Percentiles rank a stretch among this genome's conserved stretches.
phyloP scores from a whole-genome alignment of 1,140 invertebrate genomes.

The Carcinoscorpius rotundicauda region DNA sequence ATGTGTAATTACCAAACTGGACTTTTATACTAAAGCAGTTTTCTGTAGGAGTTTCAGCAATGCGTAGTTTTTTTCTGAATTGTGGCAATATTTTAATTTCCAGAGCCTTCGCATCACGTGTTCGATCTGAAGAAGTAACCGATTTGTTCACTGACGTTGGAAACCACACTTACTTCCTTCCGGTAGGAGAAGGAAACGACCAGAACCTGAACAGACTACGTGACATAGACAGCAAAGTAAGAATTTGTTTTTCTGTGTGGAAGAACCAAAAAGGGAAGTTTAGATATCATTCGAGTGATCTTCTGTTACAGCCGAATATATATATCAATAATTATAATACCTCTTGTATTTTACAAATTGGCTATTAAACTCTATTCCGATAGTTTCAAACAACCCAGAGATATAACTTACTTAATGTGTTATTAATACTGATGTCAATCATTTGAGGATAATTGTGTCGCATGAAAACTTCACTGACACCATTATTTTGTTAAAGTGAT shows the following conservation, averaged over 20 bases:
- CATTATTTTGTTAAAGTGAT: too few relatives aligned
- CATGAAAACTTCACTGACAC: too few relatives aligned
- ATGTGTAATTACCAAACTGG: too few relatives aligned
- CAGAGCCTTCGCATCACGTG: constrained; percentile 50
- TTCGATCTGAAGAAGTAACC: constrained; percentile 52
- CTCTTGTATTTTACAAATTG: constrained; percentile 18
- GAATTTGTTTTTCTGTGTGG: neutral
- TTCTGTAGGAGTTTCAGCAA: too few relatives aligned
- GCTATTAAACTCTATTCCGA: too few relatives aligned
- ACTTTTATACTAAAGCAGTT: too few relatives aligned
- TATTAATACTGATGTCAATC: too few relatives aligned
- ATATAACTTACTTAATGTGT: too few relatives aligned
- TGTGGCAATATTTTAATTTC: neutral
- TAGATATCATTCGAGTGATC: constrained; percentile 1
- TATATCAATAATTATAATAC: constrained; percentile 10
- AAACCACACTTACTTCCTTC: constrained; percentile 73
- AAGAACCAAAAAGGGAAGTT: neutral
- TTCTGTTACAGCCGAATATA: constrained; percentile 1
- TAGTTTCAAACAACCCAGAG: too few relatives aligned
- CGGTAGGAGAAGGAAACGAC: constrained; percentile 58
- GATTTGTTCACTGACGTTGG: constrained; percentile 60
- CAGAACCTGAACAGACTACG: constrained; percentile 35
- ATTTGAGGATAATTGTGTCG: too few relatives aligned
- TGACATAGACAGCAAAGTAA: constrained; percentile 19
- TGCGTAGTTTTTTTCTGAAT: too few relatives aligned